A percentile compares a stretch with the other conserved stretches of the same genome.
phyloP scores from a whole-genome alignment of 2,888 invertebrate species.

The Sceliomorpha sp. region DNA sequence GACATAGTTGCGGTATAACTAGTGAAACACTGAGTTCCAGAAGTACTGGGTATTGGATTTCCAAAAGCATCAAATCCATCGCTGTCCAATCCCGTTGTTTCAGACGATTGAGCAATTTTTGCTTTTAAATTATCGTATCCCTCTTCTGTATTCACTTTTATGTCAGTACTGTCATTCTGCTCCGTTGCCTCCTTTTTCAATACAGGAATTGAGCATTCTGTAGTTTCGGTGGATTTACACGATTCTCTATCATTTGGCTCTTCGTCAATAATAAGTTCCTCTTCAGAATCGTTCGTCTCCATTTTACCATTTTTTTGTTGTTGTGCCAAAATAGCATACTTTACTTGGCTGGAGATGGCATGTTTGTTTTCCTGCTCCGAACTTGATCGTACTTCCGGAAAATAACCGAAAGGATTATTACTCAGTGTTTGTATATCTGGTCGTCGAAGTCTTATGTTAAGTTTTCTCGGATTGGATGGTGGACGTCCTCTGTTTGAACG shows the following conservation, averaged over 20 bases:
- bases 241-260: conserved; percentile 75
- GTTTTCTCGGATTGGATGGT: conserved; percentile 66
- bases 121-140: conserved; percentile 26
- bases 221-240: conserved; percentile 55
- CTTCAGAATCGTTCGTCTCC: conserved; percentile 86
- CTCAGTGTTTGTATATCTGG: conserved; percentile 31
- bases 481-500: conserved; percentile 82
- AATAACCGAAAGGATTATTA: conserved; percentile 60
- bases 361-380: conserved; percentile 76
- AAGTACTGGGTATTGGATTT: conserved; percentile 47
- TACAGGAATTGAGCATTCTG: conserved; percentile 66
- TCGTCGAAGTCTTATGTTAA: conserved; percentile 38
- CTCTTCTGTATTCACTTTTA: conserved; percentile 50
- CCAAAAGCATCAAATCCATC: conserved; percentile 44
- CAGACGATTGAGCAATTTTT: conserved; percentile 5
- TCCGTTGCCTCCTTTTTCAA: conserved; percentile 73
- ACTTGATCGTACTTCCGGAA: conserved; percentile 69
- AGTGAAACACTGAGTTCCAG: conserved; percentile 31
- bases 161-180: conserved; percentile 43
- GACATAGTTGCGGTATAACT: conserved; percentile 25
- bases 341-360: conserved; percentile 85
- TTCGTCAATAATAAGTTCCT: conserved; percentile 86
- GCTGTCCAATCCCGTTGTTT: conserved; percentile 11
- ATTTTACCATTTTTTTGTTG: conserved; percentile 84
- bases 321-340: conserved; percentile 89